Percentiles rank a stretch among this genome's conserved stretches.
phyloP scores from a whole-genome alignment of 2,797 vertebrate species.

The Bradypus variegatus region DNA sequence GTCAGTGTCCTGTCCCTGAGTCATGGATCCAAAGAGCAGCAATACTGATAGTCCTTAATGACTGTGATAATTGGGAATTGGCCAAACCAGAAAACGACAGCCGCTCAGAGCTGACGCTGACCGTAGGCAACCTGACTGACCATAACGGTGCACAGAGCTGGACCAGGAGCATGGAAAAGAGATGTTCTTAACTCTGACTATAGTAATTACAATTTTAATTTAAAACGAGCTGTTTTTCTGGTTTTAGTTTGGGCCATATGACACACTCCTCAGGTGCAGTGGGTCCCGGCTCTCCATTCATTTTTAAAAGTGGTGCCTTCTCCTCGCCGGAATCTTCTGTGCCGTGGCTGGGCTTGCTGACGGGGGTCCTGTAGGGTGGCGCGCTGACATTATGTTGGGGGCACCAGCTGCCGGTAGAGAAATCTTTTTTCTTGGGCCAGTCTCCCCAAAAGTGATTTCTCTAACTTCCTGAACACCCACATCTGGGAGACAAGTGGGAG shows the following conservation, averaged over 20 bases:
- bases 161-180: background rate
- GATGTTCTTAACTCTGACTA: background rate
- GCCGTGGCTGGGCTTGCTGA: background rate
- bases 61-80: background rate
- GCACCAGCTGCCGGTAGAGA: background rate
- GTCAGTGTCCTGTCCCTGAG: background rate
- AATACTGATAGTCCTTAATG: background rate
- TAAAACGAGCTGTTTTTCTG: background rate
- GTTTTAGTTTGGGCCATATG: too few species aligned
- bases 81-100: background rate
- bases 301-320: background rate
- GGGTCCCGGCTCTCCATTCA: background rate
- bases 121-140: background rate
- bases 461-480: background rate
- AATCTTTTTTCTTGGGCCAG: background rate
- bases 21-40: background rate
- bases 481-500: background rate
- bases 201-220: background rate
- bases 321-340: background rate
- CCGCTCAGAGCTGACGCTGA: background rate
- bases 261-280: background rate
- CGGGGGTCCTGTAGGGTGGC: background rate
- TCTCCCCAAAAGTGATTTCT: background rate
- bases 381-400: background rate
- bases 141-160: background rate